Percentiles rank a stretch among this genome's conserved stretches.
Conservation (phyloP, 2,113 vertebrate genomes). For the Microcebus griseorufus region DNA sequence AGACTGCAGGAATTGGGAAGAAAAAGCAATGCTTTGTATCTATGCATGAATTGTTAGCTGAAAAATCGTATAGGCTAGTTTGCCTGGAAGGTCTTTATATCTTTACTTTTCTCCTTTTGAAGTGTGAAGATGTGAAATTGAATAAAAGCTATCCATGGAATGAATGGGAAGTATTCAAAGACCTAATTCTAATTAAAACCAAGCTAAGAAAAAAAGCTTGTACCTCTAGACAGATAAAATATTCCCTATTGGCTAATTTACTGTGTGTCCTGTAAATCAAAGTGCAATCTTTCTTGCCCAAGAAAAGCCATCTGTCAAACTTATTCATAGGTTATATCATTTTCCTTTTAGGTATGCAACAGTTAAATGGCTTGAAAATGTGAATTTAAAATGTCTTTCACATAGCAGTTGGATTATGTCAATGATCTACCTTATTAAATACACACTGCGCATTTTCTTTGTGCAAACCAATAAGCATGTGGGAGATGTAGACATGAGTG, state of each 20-base stretch:
- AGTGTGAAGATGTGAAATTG: conserved; percentile 3
- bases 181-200: conserved; percentile 51
- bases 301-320: conserved; percentile 33
- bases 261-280: background rate
- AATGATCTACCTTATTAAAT: background rate
- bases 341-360: conserved; percentile 1
- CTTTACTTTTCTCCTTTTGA: conserved; percentile 39
- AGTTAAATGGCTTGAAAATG: conserved; percentile 38
- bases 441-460: background rate
- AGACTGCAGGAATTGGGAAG: background rate
- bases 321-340: conserved; percentile 42
- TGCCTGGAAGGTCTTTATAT: conserved; percentile 12
- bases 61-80: background rate
- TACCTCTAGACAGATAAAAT: background rate
- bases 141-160: background rate
- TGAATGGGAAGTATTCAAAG: conserved; percentile 40
- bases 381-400: conserved; percentile 29
- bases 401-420: background rate
- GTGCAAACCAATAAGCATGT: background rate
- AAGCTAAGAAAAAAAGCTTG: background rate
- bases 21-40: background rate
- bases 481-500: background rate
- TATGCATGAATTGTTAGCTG: background rate
- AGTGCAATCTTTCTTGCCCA: conserved; percentile 23
- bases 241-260: conserved; percentile 48